A percentile compares a stretch with the other conserved stretches of the same genome.
Conservation (phyloP, 1,140 invertebrate species). For the Diplogasteroides magnus region DNA sequence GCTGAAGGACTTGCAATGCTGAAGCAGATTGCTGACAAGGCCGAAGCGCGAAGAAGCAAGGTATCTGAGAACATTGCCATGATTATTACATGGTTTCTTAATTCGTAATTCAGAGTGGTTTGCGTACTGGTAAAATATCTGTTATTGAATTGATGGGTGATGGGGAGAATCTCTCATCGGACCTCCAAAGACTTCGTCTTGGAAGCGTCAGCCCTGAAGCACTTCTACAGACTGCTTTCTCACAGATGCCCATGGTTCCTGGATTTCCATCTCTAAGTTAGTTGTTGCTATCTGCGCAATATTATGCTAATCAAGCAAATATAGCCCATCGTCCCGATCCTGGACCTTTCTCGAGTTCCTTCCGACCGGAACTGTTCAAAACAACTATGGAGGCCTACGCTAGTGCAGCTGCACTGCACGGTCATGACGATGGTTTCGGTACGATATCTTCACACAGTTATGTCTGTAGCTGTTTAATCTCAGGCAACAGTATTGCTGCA, state of each 20-base stretch:
- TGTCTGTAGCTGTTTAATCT: neutral
- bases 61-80: neutral
- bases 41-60: neutral
- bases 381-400: neutral
- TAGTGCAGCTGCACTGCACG: neutral
- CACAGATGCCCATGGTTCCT: neutral
- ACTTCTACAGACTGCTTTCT: neutral
- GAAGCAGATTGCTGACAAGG: neutral
- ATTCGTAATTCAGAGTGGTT: neutral
- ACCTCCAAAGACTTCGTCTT: neutral
- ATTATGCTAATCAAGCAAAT: neutral
- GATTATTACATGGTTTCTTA: neutral
- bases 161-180: neutral
- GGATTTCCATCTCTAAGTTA: neutral
- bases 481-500: neutral
- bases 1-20: neutral
- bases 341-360: neutral
- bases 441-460: neutral
- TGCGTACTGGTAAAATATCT: neutral
- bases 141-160: neutral
- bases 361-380: slow-evolving; percentile 6
- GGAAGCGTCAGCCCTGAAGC: neutral
- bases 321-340: neutral
- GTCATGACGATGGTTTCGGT: neutral
- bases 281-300: too few relatives aligned